Evolutionary conservation across 2,797 vertebrate species (phyloP).

Genomic region (Cirrhinus molitorella): DNA sequence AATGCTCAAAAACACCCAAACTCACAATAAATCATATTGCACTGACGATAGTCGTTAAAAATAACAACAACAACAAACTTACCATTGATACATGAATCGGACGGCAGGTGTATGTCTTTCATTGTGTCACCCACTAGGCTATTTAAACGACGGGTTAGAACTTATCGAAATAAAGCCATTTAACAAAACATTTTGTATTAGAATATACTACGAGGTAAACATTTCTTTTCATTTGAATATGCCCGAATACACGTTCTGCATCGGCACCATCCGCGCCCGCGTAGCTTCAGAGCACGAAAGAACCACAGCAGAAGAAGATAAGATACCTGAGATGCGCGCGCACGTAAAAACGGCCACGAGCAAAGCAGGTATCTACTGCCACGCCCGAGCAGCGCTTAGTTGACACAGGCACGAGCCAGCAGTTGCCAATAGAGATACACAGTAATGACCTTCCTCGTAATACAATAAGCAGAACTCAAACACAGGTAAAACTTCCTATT

Average conservation of each 20-base stretch:
- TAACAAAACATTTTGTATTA: neutral
- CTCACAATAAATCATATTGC: neutral
- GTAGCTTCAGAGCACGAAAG: neutral
- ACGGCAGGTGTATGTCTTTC: slow-evolving; percentile 65
- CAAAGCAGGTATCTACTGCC: slow-evolving; percentile 31
- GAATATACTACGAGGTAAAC: neutral
- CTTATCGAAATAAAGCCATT: slow-evolving; percentile 8
- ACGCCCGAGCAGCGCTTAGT: slow-evolving; percentile 17
- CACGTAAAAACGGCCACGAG: neutral
- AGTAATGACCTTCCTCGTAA: neutral
- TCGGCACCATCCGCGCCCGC: neutral
- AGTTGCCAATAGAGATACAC: neutral
- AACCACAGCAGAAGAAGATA: neutral
- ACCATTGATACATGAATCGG: slow-evolving; percentile 73
- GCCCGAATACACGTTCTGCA: neutral
- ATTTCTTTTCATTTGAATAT: neutral
- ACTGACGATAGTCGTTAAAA: neutral
- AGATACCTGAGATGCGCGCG: neutral
- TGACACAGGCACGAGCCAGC: neutral
- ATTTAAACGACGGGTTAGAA: neutral
- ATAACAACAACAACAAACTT: slow-evolving; percentile 19
- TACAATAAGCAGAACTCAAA: neutral
- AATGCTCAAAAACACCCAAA: neutral
- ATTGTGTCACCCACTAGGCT: slow-evolving; percentile 62
- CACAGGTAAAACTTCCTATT: neutral